These are phyloP conservation scores for Anagrus nilaparvatae DNA, from an alignment of 1,140 invertebrate genomes.

Conservation along the genomic window DNA sequence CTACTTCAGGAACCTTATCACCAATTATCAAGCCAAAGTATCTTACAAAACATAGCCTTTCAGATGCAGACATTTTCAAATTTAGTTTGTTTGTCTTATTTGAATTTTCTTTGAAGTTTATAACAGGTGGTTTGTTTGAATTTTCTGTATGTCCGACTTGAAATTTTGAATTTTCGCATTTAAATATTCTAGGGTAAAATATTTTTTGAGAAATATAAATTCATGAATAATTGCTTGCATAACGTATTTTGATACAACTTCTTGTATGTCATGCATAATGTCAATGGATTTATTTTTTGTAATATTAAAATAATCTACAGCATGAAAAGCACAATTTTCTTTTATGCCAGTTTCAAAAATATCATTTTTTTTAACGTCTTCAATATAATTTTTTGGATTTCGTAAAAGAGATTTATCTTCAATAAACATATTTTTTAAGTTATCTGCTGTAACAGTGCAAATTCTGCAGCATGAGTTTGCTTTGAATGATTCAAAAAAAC, in stretches of 20 bases:
- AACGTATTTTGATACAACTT: too few species aligned
- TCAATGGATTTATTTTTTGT: constrained; percentile 27
- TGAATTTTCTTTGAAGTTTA: constrained; percentile 6
- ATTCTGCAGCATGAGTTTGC: not conserved
- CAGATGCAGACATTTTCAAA: constrained; percentile 14
- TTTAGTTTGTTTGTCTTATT: too few species aligned
- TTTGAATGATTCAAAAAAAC: constrained; percentile 1
- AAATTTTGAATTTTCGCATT: too few species aligned
- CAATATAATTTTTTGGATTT: constrained; percentile 14
- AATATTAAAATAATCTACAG: constrained; percentile 31
- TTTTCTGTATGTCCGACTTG: too few species aligned
- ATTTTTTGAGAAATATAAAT: too few species aligned
- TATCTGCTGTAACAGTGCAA: not conserved
- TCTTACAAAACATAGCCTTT: constrained; percentile 11
- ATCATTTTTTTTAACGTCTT: constrained; percentile 10
- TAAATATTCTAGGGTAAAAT: too few species aligned
- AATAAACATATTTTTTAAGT: not conserved
- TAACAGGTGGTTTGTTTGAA: constrained; percentile 10
- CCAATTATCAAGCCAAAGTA: constrained; percentile 16
- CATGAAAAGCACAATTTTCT: constrained; percentile 30
- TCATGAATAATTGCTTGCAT: too few species aligned
- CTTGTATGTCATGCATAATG: too few species aligned
- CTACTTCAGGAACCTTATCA: constrained; percentile 9
- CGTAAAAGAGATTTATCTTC: constrained; percentile 12
- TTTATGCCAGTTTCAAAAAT: constrained; percentile 26